phyloP scores from a whole-genome alignment of 2,113 vertebrate species.

The Phrynosoma platyrhinos region DNA sequence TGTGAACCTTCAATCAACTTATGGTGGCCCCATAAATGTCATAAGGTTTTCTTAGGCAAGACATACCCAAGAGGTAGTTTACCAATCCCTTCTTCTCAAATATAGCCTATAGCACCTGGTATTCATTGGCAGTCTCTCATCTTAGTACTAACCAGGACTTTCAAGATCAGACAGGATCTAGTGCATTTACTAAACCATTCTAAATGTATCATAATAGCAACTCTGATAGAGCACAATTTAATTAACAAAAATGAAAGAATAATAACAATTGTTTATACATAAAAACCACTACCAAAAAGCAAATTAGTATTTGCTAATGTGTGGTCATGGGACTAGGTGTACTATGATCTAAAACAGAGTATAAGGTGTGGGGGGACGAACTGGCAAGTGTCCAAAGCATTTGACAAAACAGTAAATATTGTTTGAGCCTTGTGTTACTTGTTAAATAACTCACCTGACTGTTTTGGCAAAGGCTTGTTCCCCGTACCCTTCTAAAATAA shows the following conservation, averaged over 20 bases:
- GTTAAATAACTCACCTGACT: not conserved
- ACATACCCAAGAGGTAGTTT: too few species aligned
- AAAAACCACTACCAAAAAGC: not conserved
- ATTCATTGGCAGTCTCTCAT: too few species aligned
- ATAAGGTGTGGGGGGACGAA: not conserved
- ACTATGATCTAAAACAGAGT: slow-evolving; percentile 10
- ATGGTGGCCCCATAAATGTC: too few species aligned
- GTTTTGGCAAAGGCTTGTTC: not conserved
- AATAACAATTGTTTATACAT: not conserved
- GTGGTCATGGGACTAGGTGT: slow-evolving; percentile 1
- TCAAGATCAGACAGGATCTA: too few species aligned
- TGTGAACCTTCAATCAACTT: too few species aligned
- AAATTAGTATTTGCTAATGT: not conserved
- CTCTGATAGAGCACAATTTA: not conserved
- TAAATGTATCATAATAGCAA: not conserved
- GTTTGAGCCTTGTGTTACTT: not conserved
- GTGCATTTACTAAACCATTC: too few species aligned
- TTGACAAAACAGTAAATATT: not conserved
- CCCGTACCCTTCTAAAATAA: not conserved
- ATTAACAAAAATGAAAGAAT: not conserved
- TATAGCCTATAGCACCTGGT: too few species aligned
- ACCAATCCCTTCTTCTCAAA: too few species aligned
- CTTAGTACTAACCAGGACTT: too few species aligned
- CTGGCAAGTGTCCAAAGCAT: not conserved
- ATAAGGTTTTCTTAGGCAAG: too few species aligned